Evolutionary conservation across 2,113 vertebrate genomes (phyloP), one percentile per base, ranked within the genome.

Genomic region (Pagrus major): DNA sequence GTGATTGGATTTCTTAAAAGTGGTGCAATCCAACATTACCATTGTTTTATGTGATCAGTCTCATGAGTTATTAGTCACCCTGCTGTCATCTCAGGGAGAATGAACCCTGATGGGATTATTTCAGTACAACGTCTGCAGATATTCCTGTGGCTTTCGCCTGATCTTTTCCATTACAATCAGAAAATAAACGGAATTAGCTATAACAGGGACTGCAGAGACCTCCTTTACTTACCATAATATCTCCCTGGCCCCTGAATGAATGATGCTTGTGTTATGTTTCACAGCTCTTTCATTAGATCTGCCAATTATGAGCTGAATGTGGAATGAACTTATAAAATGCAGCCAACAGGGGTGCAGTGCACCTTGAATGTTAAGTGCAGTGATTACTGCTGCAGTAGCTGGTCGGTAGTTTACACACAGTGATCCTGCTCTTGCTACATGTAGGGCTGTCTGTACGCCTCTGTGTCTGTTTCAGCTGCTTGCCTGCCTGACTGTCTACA

Each of bases 291-390:
- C 42, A 74, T 78, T 81, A 77, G 44, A 61, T 52, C 52, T 46
- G 29, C 54, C 52, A 71, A 56, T 86, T 67, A 72, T 7, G 6
- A n/a, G 46, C 27, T 52, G 54, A 71, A 66, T 66, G 68, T 58
- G 78, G 6, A 71, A 35, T 78, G 27, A 60, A 66, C 68, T 68
- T 16, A 2, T 23, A 70, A 69, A 66, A 35, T 42, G 37, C 27
- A 41, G 64, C 41, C 80, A 46, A 64, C 27, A 21, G 21, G 33
- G 55, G 20, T 29, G 64, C 64, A 46, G n/a, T 49, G 60, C 39
- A 52, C 39, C 41, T 63, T 66, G 64, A 64, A 77, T 80, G 46
- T 76, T 49, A 80, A 80, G 54, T 46, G 46, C 31, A 35, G 27
- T 29, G 35, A 78, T 78, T 64, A 18, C n/a, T 31, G 20, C 64